Base-by-base conservation (phyloP, 2,888 invertebrate species). In the Diarsia brunnea region DNA sequence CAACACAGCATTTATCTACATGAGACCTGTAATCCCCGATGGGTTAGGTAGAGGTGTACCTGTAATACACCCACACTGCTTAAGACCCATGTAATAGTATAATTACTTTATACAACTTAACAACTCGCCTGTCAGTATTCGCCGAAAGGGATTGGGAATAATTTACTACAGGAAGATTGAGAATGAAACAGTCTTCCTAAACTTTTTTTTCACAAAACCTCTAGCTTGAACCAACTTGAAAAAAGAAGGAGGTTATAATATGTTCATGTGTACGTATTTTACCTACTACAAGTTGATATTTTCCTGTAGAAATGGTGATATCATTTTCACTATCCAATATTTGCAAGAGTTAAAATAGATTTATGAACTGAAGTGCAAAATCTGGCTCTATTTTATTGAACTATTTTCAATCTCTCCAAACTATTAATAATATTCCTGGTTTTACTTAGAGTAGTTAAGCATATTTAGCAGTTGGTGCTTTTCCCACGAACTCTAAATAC, bases 401-500 rank as follows among this genome's bases (percentile, higher is more conserved):
- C 10, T 61, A 53, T 58, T 69, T 72, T 51, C 47, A 47, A 61
- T 43, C 16, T 21, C 16, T 38, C 12, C 14, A 8, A 64, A 49
- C 21, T 53, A 61, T n/a, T 58, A n/a, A 67, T 60, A 60, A 67
- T 60, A 60, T 53, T 14, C 7, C 14, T 10, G 8, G 4, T 55
- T 47, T 66, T 60, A 69, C 63, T 16, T 31, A 21, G 21, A 58
- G 38, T 64, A 47, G 14, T 51, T 12, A 10, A 11, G 64, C n/a
- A 7, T 27, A 24, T 58, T 38, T 0, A 64, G 31, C 38, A 60
- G 4, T 64, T 73, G 64, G 49, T 49, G 27, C 2, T 60, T 64
- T 79, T 73, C 68, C 72, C 70, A 76, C 73, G 49, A 45, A 64
- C 14, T 27, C n/a, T 38, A 31, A 58, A 78, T 58, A 38, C 38